Evolutionary conservation across 2,797 vertebrate species (phyloP).

Genomic region (Knipowitschia caucasica): DNA sequence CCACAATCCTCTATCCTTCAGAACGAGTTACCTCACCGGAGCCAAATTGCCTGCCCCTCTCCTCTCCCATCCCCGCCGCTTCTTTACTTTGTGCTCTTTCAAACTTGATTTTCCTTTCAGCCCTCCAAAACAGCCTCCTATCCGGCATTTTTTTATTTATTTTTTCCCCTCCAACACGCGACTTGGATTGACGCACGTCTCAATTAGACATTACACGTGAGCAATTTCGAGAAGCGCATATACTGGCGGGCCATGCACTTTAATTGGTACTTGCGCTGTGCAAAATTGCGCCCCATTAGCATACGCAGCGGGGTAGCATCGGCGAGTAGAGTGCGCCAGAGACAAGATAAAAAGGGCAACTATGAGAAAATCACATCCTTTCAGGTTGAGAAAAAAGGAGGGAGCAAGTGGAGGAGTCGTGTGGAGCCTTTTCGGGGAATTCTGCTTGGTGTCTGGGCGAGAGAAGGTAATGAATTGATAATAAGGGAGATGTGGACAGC

Average conservation of each 20-base stretch:
- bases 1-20: background rate
- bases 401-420: constrained; percentile 28
- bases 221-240: constrained; percentile 41
- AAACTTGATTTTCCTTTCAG: constrained; percentile 28
- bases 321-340: constrained; percentile 23
- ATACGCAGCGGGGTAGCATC: constrained; percentile 46
- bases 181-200: constrained; percentile 48
- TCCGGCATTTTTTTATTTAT: background rate
- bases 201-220: constrained; percentile 60
- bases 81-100: constrained; percentile 14
- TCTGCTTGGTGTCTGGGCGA: constrained; percentile 42
- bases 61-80: constrained; percentile 1
- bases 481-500: constrained; percentile 56
- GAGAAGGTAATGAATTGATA: constrained; percentile 68
- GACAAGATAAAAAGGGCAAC: constrained; percentile 20
- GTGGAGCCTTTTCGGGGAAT: constrained; percentile 11
- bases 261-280: constrained; percentile 60
- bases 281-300: constrained; percentile 42
- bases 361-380: constrained; percentile 51
- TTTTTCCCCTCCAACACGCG: constrained; percentile 19
- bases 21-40: background rate
- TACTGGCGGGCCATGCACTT: constrained; percentile 36
- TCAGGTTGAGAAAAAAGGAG: constrained; percentile 22
- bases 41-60: constrained; percentile 5
- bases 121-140: constrained; percentile 9